Conservation (phyloP, 2,797 vertebrate genomes). For the Aldrovandia affinis region DNA sequence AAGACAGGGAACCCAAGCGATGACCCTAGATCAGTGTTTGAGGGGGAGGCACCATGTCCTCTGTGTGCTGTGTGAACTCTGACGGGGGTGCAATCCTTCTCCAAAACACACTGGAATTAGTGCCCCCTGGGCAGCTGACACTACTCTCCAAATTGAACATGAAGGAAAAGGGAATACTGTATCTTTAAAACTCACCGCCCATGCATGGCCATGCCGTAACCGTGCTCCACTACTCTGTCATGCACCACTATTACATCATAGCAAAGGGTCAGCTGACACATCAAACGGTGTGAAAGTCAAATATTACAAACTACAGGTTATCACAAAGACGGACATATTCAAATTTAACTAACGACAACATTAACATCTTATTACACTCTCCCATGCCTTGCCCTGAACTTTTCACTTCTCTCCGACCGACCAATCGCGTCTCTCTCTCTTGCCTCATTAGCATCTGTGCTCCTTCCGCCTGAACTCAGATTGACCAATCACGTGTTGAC, state of each 20-base stretch:
- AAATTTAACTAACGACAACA: constrained; percentile 27
- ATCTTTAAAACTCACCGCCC: constrained; percentile 36
- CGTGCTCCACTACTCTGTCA: constrained; percentile 53
- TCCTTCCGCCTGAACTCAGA: background rate
- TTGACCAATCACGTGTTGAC: background rate
- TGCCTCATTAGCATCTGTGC: background rate
- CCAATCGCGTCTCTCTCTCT: background rate
- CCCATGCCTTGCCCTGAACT: background rate
- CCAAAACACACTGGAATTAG: background rate
- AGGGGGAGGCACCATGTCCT: background rate
- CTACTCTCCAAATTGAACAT: constrained; percentile 6
- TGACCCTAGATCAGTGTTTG: constrained; percentile 29
- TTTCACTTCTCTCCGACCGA: background rate
- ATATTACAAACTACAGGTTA: constrained; percentile 26
- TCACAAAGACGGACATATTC: constrained; percentile 39
- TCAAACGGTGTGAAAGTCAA: constrained; percentile 4
- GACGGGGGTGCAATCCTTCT: background rate
- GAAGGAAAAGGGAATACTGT: constrained; percentile 54
- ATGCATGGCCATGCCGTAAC: constrained; percentile 54
- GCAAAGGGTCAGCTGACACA: constrained; percentile 22
- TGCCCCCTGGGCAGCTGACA: background rate
- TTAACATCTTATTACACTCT: constrained; percentile 20
- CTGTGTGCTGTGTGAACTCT: background rate
- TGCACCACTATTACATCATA: constrained; percentile 45
- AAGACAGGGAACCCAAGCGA: constrained; percentile 18